A percentile compares a stretch with the other conserved stretches of the same genome.
Evolutionary conservation across 2,797 vertebrate genomes (phyloP).

Genomic region (Bradypodion ventrale): DNA sequence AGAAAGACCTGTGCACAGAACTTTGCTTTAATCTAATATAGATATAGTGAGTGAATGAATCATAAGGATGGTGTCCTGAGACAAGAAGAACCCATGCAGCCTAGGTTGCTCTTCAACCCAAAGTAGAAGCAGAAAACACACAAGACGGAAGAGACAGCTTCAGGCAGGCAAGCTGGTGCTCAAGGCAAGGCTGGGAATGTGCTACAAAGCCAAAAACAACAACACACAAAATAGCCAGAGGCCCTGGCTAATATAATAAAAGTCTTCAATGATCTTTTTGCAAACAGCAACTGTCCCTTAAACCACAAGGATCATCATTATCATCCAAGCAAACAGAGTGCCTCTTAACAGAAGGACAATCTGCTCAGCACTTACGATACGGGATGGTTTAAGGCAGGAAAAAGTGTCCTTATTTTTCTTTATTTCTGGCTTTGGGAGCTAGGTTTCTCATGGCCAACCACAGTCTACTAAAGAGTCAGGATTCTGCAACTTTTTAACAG

Average conservation of each 20-base stretch:
- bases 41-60: background rate
- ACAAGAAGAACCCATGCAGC: background rate
- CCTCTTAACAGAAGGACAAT: background rate
- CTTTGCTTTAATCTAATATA: background rate
- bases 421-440: background rate
- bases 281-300: background rate
- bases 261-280: background rate
- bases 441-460: background rate
- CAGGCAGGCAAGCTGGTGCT: background rate
- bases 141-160: background rate
- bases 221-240: background rate
- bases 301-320: background rate
- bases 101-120: background rate
- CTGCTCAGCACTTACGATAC: background rate
- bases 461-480: background rate
- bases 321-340: too few species aligned
- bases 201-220: background rate
- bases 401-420: background rate
- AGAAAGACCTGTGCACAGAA: background rate
- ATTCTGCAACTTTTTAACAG: background rate
- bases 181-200: background rate
- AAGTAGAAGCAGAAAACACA: background rate
- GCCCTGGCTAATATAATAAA: background rate
- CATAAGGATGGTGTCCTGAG: background rate
- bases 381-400: background rate